Evolutionary conservation across 2,113 vertebrate genomes (phyloP).

Genomic region (Notarius lentiginosus): DNA sequence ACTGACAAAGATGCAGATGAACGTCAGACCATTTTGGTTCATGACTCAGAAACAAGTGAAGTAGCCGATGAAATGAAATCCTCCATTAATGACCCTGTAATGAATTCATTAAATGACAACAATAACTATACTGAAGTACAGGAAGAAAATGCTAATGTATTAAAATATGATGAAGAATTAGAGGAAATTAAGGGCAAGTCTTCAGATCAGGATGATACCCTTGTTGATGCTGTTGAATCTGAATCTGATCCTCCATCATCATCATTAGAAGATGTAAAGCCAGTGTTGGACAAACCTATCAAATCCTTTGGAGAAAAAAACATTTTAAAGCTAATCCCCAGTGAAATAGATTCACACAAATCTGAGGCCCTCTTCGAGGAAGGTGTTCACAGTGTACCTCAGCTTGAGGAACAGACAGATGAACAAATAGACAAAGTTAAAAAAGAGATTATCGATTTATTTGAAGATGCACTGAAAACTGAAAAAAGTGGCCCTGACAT

Average conservation of each 20-base stretch:
- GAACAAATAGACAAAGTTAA: slow-evolving; percentile 39
- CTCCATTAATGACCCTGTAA: slow-evolving; percentile 14
- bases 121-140: background rate
- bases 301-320: slow-evolving; percentile 19
- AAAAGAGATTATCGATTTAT: slow-evolving; percentile 23
- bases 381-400: background rate
- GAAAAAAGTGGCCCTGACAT: slow-evolving; percentile 19
- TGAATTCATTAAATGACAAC: slow-evolving; percentile 13
- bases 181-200: slow-evolving; percentile 32
- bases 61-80: slow-evolving; percentile 34
- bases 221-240: background rate
- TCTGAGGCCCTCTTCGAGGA: background rate
- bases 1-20: slow-evolving; percentile 33
- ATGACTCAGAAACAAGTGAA: slow-evolving; percentile 28
- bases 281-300: background rate
- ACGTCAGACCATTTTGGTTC: background rate
- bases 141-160: background rate
- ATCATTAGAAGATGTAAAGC: slow-evolving; percentile 27
- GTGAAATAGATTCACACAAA: background rate
- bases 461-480: slow-evolving; percentile 49
- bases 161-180: slow-evolving; percentile 23
- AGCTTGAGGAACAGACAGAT: background rate
- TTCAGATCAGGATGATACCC: background rate
- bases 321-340: background rate
- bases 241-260: slow-evolving; percentile 4